These are phyloP conservation scores for Aphelocoma californica DNA, from an alignment of 2,797 vertebrate genomes.

Conservation along the genomic window DNA sequence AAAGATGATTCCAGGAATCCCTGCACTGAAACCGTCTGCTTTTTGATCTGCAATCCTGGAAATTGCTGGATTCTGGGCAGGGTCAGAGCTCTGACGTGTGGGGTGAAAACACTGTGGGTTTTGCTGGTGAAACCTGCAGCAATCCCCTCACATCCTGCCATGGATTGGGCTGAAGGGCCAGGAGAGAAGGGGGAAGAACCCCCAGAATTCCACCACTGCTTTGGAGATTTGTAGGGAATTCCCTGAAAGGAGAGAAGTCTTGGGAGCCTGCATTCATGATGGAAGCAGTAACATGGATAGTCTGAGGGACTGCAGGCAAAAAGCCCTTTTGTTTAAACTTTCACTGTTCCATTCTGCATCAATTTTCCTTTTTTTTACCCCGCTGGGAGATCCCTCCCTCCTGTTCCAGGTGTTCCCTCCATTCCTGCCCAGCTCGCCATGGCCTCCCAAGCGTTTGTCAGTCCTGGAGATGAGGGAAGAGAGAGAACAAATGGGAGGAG, in stretches of 20 bases:
- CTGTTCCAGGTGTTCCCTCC: not conserved
- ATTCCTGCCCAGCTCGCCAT: not conserved
- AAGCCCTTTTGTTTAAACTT: not conserved
- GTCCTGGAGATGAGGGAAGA: not conserved
- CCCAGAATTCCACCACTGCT: not conserved
- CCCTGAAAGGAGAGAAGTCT: not conserved
- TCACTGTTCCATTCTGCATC: not conserved
- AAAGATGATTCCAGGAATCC: not conserved
- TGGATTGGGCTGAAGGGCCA: not conserved
- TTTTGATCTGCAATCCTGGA: not conserved
- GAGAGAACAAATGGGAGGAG: not conserved
- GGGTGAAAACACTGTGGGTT: fast-evolving
- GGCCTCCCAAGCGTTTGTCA: not conserved
- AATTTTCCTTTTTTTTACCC: not conserved
- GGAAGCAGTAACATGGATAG: not conserved
- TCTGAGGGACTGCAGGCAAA: not conserved
- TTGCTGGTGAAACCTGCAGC: not conserved
- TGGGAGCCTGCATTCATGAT: fast-evolving
- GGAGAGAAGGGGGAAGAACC: not conserved
- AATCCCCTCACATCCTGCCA: not conserved
- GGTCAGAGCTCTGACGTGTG: not conserved
- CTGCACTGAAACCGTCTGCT: not conserved
- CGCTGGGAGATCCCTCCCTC: not conserved
- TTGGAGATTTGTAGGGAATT: not conserved
- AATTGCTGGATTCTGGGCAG: not conserved